Conservation (phyloP, 2,888 invertebrate genomes). For the Crossocerus cetratus region DNA sequence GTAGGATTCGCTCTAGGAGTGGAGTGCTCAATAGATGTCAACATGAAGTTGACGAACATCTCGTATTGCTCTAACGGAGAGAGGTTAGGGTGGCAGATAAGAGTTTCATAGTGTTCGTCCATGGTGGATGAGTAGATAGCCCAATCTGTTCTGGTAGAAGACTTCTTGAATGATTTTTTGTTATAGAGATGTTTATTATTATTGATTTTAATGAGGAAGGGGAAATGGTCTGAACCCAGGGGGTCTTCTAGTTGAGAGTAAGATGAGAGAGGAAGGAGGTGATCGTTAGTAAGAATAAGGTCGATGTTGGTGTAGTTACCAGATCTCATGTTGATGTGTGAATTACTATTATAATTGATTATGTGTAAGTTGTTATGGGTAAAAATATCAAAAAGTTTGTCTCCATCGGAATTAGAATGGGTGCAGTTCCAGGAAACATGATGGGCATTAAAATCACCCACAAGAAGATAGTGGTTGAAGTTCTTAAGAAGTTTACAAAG, state of each 20-base stretch:
- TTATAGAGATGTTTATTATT: neutral
- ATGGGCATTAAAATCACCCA: too few species aligned
- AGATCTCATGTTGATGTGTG: neutral
- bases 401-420: neutral
- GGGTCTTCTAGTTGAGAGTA: neutral
- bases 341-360: neutral
- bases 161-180: neutral
- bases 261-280: neutral
- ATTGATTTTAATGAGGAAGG: neutral
- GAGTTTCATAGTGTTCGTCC: neutral
- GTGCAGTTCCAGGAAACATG: neutral
- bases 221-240: constrained; percentile 5
- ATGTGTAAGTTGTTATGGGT: neutral
- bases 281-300: neutral
- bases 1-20: neutral
- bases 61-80: neutral
- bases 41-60: neutral
- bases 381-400: neutral
- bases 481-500: too few species aligned
- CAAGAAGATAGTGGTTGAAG: too few species aligned
- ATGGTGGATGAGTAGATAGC: neutral
- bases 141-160: neutral
- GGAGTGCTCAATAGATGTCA: neutral
- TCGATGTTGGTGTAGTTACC: neutral
- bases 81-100: neutral